phyloP scores from a whole-genome alignment of 2,888 invertebrate species.

The Boloria euphrosyne region DNA sequence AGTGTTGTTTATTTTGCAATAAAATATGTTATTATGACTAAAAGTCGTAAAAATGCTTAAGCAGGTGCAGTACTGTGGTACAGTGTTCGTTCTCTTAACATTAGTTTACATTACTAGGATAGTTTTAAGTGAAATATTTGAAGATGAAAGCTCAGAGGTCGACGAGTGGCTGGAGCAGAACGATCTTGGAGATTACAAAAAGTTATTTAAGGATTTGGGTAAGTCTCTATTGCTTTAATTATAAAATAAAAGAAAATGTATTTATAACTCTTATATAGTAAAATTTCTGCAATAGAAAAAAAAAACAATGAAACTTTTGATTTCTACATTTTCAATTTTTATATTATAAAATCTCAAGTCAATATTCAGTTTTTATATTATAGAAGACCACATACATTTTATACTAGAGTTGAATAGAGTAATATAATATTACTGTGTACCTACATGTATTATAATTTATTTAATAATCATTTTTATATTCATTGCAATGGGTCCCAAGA shows the following conservation, averaged over 20 bases:
- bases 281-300: too few species aligned
- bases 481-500: too few species aligned
- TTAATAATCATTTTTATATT: too few species aligned
- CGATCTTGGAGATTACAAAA: conserved; percentile 86
- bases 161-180: conserved; percentile 90
- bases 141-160: conserved; percentile 84
- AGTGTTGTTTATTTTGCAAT: conserved; percentile 41
- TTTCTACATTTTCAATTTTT: too few species aligned
- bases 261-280: too few species aligned
- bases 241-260: background rate
- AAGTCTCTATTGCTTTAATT: conserved; percentile 53
- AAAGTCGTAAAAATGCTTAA: conserved; percentile 63
- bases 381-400: too few species aligned
- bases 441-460: too few species aligned
- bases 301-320: too few species aligned
- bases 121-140: conserved; percentile 67
- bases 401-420: too few species aligned
- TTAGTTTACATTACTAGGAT: conserved; percentile 63
- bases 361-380: too few species aligned
- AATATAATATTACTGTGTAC: too few species aligned
- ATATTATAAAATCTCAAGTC: too few species aligned
- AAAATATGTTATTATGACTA: conserved; percentile 57
- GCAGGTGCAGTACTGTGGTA: conserved; percentile 60
- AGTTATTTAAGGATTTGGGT: conserved; percentile 88
- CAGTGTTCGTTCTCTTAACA: conserved; percentile 62